Percentiles rank a stretch among this genome's conserved stretches.
Evolutionary conservation across 1,140 invertebrate species (phyloP).

Genomic region (Potamilus streckersoni): DNA sequence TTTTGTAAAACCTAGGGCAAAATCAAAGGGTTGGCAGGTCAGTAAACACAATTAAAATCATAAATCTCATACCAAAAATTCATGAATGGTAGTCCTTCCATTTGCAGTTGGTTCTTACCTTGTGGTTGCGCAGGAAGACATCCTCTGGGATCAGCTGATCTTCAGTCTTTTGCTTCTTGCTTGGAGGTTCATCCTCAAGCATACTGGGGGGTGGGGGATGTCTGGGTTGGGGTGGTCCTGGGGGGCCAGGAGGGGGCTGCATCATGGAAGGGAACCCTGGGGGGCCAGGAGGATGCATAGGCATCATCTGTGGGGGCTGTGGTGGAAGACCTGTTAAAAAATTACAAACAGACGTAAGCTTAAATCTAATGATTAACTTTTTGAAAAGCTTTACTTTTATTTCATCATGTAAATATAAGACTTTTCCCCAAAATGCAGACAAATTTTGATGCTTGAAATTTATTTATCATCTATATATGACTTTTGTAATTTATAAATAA

Average conservation of each 20-base stretch:
- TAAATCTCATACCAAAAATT: too few species aligned
- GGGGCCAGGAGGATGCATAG: conserved; percentile 30
- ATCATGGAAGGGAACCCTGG: conserved; percentile 43
- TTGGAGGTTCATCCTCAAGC: conserved; percentile 84
- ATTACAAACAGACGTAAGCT: not conserved
- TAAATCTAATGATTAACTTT: too few species aligned
- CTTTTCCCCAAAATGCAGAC: too few species aligned
- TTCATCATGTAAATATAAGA: too few species aligned
- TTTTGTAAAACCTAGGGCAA: too few species aligned
- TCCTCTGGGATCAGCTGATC: conserved; percentile 91
- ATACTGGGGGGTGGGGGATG: conserved; percentile 38
- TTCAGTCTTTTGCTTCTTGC: conserved; percentile 91
- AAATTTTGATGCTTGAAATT: too few species aligned
- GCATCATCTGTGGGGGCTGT: conserved; percentile 38
- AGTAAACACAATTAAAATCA: too few species aligned
- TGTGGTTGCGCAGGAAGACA: conserved; percentile 80
- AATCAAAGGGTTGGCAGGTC: too few species aligned
- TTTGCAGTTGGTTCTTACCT: conserved; percentile 47
- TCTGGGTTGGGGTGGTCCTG: conserved; percentile 25
- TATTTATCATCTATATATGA: too few species aligned
- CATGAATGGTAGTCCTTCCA: too few species aligned
- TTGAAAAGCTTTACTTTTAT: too few species aligned
- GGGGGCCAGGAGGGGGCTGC: conserved; percentile 41
- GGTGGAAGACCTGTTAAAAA: conserved; percentile 45
- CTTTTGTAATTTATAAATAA: too few species aligned